Evolutionary conservation across 1,140 invertebrate species (phyloP).

Genomic region (Sarcophaga peregrina): DNA sequence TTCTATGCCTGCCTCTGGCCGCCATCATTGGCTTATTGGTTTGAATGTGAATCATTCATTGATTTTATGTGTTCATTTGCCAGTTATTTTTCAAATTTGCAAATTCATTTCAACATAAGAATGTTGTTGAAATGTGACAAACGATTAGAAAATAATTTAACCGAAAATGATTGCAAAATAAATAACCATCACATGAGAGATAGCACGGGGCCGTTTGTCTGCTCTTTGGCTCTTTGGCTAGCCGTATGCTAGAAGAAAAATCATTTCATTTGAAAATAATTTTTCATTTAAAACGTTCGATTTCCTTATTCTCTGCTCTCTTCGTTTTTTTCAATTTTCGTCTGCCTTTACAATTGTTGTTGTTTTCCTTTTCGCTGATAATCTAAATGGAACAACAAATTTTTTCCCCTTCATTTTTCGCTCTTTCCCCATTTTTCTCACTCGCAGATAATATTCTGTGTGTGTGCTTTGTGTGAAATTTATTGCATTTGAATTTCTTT

Average conservation of each 20-base stretch:
- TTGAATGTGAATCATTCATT: background rate
- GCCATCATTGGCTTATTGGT: background rate
- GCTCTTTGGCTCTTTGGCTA: no score
- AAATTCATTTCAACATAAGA: slow-evolving; percentile 27
- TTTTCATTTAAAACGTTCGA: no score
- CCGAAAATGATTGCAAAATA: background rate
- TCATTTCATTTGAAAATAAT: no score
- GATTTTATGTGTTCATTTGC: background rate
- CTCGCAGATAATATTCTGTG: background rate
- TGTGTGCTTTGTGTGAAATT: background rate
- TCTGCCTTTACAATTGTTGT: background rate
- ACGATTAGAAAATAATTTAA: slow-evolving; percentile 36
- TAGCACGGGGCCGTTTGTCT: no score
- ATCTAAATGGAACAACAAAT: slow-evolving; percentile 12
- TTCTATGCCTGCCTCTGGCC: no score
- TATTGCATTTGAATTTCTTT: slow-evolving; percentile 25
- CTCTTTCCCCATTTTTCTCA: background rate
- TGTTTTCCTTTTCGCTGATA: background rate
- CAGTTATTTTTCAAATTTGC: slow-evolving; percentile 21
- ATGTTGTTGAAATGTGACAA: slow-evolving; percentile 42
- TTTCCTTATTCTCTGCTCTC: no score
- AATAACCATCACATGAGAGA: background rate
- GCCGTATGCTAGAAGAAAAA: no score
- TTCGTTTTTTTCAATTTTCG: background rate
- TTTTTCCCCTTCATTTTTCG: no score